Base-by-base conservation (phyloP, 2,113 vertebrate species). In the Rhabdomys dilectus region DNA sequence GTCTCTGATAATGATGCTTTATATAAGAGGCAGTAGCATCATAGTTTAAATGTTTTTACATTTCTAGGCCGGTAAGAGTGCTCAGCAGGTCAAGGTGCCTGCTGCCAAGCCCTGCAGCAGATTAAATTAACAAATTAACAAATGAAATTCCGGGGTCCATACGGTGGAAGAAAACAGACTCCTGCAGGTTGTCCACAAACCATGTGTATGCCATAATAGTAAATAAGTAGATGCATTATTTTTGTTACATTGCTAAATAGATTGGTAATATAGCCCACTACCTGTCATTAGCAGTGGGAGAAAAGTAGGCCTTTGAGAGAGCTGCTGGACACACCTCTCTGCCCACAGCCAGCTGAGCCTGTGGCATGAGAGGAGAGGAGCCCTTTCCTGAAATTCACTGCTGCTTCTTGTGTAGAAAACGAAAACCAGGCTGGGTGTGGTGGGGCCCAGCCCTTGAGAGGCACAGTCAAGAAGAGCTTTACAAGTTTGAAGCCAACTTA, bases 281-380 rank as follows among this genome's bases (percentile, higher is more conserved):
- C 34, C 51, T 60, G 53, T 80, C 34, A 51, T 84, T 31, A 58
- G 34, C 60, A 42, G 15, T 22, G 51, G 48, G 88, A 45, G 21
- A 42, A 60, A 31, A 53, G 34, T 29, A 42, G 13, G 82, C 8
- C 58, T 48, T 56, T 13, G 68, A 13, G 7, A 29, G 56, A 75
- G 31, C 45, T 31, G 24, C 64, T 17, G 34, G 29, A 7, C 62
- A 45, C 22, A 21, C 19, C 17, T 80, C 77, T 26, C n/a, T 26
- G 1, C 48, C 31, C 42, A 8, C 34, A 11, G 10, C 5, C 12
- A 31, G 13, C 16, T 45, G 36, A 66, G 0, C 3, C 29, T 3
- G 1, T 21, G 10, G 12, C 7, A 5, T 7, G 22, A 62, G 88
- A 36, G 7, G 22, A 62, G 88, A 36, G 70, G 19, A 64, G 39